phyloP scores from a whole-genome alignment of 2,113 vertebrate genomes.

The Struthio camelus region DNA sequence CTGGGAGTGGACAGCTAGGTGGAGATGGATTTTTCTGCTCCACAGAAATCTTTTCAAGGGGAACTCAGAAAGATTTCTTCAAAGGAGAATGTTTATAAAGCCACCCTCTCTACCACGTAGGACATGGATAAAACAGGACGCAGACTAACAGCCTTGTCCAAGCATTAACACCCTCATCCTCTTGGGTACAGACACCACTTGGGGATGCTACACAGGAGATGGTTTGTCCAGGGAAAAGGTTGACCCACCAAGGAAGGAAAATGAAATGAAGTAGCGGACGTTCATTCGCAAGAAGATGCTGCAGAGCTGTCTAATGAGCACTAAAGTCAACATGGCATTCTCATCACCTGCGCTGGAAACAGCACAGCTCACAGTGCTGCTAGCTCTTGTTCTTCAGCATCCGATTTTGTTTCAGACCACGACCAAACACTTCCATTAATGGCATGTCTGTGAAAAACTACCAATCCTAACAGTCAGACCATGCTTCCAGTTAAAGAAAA shows the following conservation, averaged over 20 bases:
- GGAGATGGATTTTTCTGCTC: neutral
- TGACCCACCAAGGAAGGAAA: neutral
- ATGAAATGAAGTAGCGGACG: neutral
- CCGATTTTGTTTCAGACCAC: neutral
- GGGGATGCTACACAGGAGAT: neutral
- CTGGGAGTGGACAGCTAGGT: no score
- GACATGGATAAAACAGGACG: neutral
- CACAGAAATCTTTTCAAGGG: neutral
- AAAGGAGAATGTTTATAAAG: neutral
- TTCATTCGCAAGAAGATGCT: neutral
- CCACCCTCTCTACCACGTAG: rapidly evolving
- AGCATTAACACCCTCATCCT: neutral
- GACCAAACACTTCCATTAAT: neutral
- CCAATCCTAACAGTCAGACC: neutral
- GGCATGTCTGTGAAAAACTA: neutral
- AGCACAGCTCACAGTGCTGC: neutral
- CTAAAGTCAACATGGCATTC: neutral
- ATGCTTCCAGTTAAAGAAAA: neutral
- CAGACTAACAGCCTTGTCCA: neutral
- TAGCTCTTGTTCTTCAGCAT: neutral
- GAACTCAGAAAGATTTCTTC: neutral
- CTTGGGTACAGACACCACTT: neutral
- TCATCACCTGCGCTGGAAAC: neutral
- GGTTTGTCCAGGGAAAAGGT: neutral
- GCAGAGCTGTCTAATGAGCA: neutral